These are phyloP conservation scores for Athalia circularis DNA, from an alignment of 2,888 invertebrate species.

Conservation along the genomic window DNA sequence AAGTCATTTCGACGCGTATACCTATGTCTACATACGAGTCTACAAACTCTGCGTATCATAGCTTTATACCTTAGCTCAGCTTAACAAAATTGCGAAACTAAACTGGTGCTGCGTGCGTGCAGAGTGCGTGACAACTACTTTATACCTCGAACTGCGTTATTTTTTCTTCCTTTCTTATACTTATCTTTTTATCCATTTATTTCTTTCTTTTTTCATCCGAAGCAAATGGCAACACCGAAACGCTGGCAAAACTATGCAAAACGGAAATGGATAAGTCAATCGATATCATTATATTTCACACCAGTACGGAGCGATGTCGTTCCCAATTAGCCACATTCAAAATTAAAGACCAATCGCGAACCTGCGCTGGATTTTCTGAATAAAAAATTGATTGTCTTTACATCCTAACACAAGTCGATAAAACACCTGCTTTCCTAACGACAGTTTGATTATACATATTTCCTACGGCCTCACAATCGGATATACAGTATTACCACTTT, in stretches of 20 bases:
- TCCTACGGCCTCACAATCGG: too few species aligned
- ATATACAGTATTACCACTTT: too few species aligned
- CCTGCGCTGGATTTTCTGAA: too few species aligned
- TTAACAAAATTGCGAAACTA: constrained; percentile 28
- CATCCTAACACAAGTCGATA: too few species aligned
- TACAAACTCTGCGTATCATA: neutral
- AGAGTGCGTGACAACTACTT: constrained; percentile 22
- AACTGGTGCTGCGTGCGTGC: neutral
- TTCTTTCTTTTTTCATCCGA: neutral
- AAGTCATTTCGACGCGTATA: neutral
- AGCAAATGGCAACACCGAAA: neutral
- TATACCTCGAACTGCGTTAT: too few species aligned
- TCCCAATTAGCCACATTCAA: too few species aligned
- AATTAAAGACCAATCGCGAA: too few species aligned
- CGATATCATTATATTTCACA: neutral
- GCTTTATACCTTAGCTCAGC: neutral
- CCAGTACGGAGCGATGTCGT: too few species aligned
- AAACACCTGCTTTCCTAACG: too few species aligned
- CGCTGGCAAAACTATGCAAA: neutral
- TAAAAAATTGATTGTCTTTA: too few species aligned
- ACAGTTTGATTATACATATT: too few species aligned
- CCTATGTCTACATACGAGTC: too few species aligned
- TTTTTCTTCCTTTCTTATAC: neutral
- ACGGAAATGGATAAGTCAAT: constrained; percentile 15
- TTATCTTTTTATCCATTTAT: neutral